Evolutionary conservation across 2,797 vertebrate genomes (phyloP), one percentile per base, ranked within the genome.

Genomic region (Ispidina picta): DNA sequence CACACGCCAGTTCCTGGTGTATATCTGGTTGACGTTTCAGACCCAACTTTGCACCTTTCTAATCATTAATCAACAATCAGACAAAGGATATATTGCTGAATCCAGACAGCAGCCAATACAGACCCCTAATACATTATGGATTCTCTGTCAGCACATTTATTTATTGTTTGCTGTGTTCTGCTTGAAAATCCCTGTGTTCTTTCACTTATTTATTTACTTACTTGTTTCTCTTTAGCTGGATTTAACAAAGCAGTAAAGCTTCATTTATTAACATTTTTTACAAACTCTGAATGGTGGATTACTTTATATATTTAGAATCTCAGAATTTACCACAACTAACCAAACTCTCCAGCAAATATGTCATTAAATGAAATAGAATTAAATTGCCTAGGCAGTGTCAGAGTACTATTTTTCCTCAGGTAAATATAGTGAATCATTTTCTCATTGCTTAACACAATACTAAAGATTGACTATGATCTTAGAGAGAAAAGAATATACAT

Each of bases 21-120:
- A 5, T 33, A 54, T 37, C 33, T 60, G 37, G 41, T 41, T 28
- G 26, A 65, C 4, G 29, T 75, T 80, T 91, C 82, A 88, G 85
- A 92, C 65, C 28, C 43, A 72, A 5, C 59, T 84, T 89, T 56
- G 60, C 25, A 55, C 58, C n/a, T 75, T 82, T 86, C 73, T 59
- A 89, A 86, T 79, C 75, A 83, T 91, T 90, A 94, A 88, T 92
- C 85, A 94, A 90, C 81, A 87, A 76, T 92, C 80, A 80, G 87
- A 94, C 66, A 85, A 91, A 90, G 64, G 55, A 55, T 84, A 59
- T 90, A 90, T 65, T 86, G 80, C 88, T 85, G 46, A 88, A 87
- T 85, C 68, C 70, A 89, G 76, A 94, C 73, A 83, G 71, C 89
- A 95, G 85, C 86, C 86, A 91, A 68, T 89, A 86, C 78, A 83